Percentiles rank a stretch among this genome's conserved stretches.
phyloP scores from a whole-genome alignment of 2,797 vertebrate species.

The Falco biarmicus region DNA sequence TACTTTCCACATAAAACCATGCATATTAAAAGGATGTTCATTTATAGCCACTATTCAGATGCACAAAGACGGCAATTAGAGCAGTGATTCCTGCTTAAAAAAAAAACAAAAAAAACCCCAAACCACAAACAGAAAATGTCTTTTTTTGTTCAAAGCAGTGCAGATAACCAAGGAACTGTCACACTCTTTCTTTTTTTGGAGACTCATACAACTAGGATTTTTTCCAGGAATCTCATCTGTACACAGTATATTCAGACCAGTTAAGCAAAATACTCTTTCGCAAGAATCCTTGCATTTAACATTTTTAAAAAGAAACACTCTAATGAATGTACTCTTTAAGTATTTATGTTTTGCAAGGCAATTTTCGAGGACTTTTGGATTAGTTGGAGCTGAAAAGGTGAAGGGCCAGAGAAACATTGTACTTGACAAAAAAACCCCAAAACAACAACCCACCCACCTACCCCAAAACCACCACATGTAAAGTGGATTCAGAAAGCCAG shows the following conservation, averaged over 20 bases:
- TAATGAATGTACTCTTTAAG: background rate
- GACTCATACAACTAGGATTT: background rate
- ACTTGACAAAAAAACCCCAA: background rate
- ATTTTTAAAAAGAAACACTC: background rate
- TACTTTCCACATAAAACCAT: background rate
- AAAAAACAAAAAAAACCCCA: background rate
- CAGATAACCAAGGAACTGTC: background rate
- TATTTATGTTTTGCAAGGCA: background rate
- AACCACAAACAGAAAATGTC: background rate
- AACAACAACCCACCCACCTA: too few relatives aligned
- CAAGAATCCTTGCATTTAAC: background rate
- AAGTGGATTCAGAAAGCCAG: background rate
- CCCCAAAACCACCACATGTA: background rate
- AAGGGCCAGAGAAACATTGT: background rate
- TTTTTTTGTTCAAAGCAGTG: background rate
- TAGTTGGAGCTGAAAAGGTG: background rate
- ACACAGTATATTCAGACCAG: background rate
- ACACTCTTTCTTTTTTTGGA: background rate
- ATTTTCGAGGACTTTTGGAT: background rate
- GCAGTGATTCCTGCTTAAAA: background rate
- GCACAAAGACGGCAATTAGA: background rate
- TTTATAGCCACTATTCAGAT: background rate
- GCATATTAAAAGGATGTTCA: background rate
- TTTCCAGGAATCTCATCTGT: slow-evolving; percentile 25
- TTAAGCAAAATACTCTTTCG: background rate